Percentiles rank a stretch among this genome's conserved stretches.
These are phyloP conservation scores for Gnathonemus echidnorhynchus DNA, from an alignment of 2,113 vertebrate species.

Conservation along the genomic window DNA sequence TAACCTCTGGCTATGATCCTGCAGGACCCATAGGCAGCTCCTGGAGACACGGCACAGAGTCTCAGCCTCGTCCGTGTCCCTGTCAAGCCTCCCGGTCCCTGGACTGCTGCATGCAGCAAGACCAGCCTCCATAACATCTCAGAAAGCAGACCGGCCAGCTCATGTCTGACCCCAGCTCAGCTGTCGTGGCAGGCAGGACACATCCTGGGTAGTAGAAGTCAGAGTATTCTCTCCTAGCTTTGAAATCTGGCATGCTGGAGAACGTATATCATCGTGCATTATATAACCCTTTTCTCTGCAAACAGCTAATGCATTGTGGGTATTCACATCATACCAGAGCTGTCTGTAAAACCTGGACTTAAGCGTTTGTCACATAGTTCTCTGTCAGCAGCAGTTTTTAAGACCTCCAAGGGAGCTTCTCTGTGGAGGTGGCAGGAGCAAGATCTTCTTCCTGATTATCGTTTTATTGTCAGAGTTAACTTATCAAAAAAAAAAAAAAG, in stretches of 20 bases:
- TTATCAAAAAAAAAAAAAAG: background rate
- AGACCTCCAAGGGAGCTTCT: background rate
- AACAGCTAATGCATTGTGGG: background rate
- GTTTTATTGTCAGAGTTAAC: slow-evolving; percentile 9
- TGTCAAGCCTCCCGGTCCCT: background rate
- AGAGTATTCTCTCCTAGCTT: background rate
- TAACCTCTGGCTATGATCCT: background rate
- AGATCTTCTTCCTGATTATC: background rate
- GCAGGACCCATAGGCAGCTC: background rate
- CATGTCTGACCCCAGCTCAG: background rate
- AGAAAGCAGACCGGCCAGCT: background rate
- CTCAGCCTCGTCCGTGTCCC: background rate
- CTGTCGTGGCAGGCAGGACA: background rate
- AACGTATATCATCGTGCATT: background rate
- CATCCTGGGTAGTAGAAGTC: background rate
- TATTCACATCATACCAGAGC: background rate
- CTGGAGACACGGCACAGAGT: background rate
- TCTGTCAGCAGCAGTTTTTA: background rate
- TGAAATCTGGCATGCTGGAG: background rate
- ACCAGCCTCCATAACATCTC: background rate
- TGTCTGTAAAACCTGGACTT: background rate
- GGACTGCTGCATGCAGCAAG: background rate
- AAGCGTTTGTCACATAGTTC: background rate
- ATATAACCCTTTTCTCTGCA: background rate
- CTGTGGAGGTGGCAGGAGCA: background rate